phyloP scores from a whole-genome alignment of 2,797 vertebrate genomes.

The Synanceia verrucosa region DNA sequence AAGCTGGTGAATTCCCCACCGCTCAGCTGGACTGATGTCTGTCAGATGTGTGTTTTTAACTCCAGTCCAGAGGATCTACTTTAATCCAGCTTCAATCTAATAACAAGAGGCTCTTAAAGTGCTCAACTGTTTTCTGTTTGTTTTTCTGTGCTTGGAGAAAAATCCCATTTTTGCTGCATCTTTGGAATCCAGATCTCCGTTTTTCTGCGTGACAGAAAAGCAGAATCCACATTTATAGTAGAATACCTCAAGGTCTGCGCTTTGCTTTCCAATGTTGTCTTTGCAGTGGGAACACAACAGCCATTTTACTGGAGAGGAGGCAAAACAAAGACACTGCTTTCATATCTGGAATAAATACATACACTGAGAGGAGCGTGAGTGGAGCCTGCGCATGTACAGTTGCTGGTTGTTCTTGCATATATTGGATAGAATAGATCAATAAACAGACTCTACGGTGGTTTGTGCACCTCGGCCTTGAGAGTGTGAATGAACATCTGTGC shows the following conservation, averaged over 20 bases:
- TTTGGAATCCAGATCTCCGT: neutral
- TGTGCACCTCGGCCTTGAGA: no score
- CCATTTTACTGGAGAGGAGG: constrained; percentile 1
- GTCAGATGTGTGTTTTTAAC: neutral
- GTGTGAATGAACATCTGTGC: no score
- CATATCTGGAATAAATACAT: constrained; percentile 17
- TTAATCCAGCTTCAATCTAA: neutral
- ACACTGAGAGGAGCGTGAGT: neutral
- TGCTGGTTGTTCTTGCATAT: no score
- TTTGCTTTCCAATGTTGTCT: constrained; percentile 38
- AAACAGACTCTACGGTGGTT: no score
- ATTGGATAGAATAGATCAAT: no score
- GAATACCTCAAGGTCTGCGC: constrained; percentile 42
- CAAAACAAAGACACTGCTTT: constrained; percentile 10
- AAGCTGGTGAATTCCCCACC: neutral
- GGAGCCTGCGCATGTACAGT: neutral
- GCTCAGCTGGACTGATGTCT: neutral
- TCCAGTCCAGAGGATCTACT: neutral
- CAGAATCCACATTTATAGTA: constrained; percentile 26
- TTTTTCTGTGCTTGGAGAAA: neutral
- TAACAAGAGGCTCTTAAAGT: neutral
- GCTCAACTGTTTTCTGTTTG: neutral
- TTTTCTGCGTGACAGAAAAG: neutral
- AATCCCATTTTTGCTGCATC: neutral
- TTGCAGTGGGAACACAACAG: constrained; percentile 22